Evolutionary conservation across 2,797 vertebrate species (phyloP).

Genomic region (Microtus obscurus): DNA sequence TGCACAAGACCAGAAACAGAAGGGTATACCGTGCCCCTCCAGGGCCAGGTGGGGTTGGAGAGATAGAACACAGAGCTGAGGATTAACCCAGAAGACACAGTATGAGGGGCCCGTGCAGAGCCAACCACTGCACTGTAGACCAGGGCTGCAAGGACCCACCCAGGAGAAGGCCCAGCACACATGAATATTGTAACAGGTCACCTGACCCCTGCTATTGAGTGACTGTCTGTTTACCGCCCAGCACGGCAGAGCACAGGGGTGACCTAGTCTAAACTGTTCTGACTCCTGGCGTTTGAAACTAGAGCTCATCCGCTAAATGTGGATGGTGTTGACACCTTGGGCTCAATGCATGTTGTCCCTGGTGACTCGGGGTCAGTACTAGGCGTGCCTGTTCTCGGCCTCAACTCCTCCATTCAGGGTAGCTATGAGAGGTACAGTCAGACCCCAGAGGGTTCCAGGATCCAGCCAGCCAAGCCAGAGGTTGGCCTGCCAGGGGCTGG

Average conservation of each 20-base stretch:
- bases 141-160: no score
- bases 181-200: background rate
- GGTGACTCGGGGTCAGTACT: accelerated
- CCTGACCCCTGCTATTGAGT: background rate
- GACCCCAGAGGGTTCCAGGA: background rate
- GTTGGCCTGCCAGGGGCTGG: background rate
- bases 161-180: background rate
- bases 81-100: background rate
- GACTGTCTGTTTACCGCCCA: background rate
- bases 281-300: background rate
- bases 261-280: background rate
- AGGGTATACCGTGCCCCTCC: accelerated
- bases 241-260: background rate
- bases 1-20: background rate
- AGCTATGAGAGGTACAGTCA: background rate
- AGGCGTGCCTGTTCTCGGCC: accelerated
- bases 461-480: background rate
- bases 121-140: background rate
- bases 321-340: accelerated
- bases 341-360: no score
- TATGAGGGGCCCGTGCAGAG: background rate
- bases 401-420: accelerated
- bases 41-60: background rate
- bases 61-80: background rate
- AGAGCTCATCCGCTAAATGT: background rate